A percentile compares a stretch with the other conserved stretches of the same genome.
These are phyloP conservation scores for Formica selysi DNA, from an alignment of 1,140 invertebrate genomes.

Conservation along the genomic window DNA sequence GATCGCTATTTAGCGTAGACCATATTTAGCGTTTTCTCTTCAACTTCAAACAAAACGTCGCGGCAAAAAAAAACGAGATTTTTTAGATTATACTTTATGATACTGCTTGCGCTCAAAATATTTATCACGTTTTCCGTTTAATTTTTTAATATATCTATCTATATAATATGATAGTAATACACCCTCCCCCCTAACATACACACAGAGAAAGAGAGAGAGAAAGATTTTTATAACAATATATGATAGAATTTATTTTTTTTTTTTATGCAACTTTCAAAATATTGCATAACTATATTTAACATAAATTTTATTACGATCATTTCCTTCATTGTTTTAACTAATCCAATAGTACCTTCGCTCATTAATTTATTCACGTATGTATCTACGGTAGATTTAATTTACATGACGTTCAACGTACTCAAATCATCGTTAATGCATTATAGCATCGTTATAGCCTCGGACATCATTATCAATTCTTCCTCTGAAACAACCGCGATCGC, in stretches of 20 bases:
- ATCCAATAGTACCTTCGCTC: neutral
- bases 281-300: neutral
- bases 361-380: neutral
- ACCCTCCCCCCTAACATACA: no score
- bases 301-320: neutral
- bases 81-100: slow-evolving; percentile 18
- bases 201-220: no score
- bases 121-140: neutral
- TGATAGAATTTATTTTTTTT: neutral
- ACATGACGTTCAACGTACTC: neutral
- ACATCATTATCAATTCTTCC: slow-evolving; percentile 27
- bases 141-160: neutral
- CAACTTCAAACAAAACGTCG: slow-evolving; percentile 9
- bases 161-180: neutral
- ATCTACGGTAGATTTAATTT: neutral
- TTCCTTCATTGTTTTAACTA: neutral
- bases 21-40: slow-evolving; percentile 50
- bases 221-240: neutral
- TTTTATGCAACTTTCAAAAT: neutral
- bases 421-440: neutral
- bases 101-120: neutral
- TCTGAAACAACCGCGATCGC: neutral
- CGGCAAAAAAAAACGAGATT: neutral
- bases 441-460: neutral
- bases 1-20: slow-evolving; percentile 30